These are phyloP conservation scores for Chlamydotis undulata DNA, from an alignment of 2,113 vertebrate species.

Conservation along the genomic window DNA sequence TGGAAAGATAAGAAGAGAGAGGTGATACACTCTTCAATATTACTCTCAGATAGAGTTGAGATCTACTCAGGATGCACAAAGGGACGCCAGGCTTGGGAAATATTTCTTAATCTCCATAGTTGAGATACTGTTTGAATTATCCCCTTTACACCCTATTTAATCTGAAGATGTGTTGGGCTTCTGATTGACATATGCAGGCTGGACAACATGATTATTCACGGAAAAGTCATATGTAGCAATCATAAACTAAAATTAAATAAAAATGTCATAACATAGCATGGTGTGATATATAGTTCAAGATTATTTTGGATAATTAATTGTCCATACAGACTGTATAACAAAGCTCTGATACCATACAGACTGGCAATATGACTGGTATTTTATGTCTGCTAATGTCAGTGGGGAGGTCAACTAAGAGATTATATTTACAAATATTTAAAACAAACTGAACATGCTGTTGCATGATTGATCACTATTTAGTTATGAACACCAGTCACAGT, in stretches of 20 bases:
- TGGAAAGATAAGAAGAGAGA: neutral
- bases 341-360: neutral
- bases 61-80: neutral
- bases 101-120: neutral
- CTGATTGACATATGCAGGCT: neutral
- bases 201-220: neutral
- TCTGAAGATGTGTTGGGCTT: neutral
- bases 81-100: neutral
- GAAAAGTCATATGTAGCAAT: neutral
- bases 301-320: neutral
- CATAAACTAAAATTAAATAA: neutral
- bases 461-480: slow-evolving; percentile 16
- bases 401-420: neutral
- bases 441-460: neutral
- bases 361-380: neutral
- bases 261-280: neutral
- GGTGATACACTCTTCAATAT: rapidly evolving
- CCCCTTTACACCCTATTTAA: neutral
- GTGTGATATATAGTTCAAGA: neutral
- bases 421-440: neutral
- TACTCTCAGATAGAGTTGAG: neutral
- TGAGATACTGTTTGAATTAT: neutral
- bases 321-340: neutral
- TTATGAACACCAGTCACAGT: slow-evolving; percentile 17
- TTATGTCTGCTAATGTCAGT: neutral